phyloP scores from a whole-genome alignment of 2,797 vertebrate species.

The Lepus townsendii region DNA sequence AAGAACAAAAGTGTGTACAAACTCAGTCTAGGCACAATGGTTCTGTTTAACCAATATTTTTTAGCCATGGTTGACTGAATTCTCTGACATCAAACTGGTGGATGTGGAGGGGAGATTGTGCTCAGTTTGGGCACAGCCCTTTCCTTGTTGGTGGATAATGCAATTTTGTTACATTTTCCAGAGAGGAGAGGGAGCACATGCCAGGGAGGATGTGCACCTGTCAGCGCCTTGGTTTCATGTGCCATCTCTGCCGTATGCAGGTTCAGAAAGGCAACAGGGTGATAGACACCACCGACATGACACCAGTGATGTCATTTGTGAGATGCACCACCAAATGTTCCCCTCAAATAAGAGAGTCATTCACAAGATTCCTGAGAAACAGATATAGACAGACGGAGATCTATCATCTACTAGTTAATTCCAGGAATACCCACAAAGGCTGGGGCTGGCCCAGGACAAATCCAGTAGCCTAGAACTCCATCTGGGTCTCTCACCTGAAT shows the following conservation, averaged over 20 bases:
- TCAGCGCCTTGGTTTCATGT: neutral
- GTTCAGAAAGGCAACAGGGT: neutral
- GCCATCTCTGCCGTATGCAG: neutral
- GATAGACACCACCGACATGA: neutral
- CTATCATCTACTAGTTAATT: too few species aligned
- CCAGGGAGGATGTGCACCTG: rapidly evolving
- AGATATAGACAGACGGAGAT: too few species aligned
- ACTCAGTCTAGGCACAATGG: neutral
- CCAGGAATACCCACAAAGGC: too few species aligned
- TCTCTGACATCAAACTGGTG: neutral
- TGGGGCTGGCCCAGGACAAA: too few species aligned
- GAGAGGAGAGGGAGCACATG: too few species aligned
- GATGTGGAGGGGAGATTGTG: neutral
- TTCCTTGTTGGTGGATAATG: too few species aligned
- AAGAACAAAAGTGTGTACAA: neutral
- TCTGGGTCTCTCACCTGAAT: too few species aligned
- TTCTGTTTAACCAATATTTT: neutral
- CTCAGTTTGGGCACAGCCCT: neutral
- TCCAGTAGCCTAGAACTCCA: too few species aligned
- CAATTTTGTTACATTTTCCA: neutral
- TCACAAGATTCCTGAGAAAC: too few species aligned
- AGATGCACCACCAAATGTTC: neutral
- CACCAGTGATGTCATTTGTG: neutral
- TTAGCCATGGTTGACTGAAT: neutral
- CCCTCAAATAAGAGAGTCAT: too few species aligned